Conservation (phyloP, 2,113 vertebrate genomes). For the Festucalex cinctus region DNA sequence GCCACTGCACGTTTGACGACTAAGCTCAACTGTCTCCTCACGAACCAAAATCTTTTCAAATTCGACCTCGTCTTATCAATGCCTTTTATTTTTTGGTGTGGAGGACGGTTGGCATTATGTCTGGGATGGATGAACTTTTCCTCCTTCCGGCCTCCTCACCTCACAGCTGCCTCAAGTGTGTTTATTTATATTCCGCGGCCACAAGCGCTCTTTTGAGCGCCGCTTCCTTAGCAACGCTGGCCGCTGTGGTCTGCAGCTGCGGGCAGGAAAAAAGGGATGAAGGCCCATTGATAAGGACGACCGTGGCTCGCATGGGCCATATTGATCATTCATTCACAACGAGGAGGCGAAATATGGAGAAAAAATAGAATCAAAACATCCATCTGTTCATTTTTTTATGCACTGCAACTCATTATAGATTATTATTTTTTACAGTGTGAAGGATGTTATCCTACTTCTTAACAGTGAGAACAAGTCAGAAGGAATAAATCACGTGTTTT, state of each 20-base stretch:
- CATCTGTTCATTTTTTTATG: background rate
- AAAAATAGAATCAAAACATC: background rate
- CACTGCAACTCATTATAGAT: too few relatives aligned
- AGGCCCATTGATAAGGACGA: constrained; percentile 51
- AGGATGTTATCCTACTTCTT: too few relatives aligned
- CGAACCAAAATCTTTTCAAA: background rate
- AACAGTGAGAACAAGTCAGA: too few relatives aligned
- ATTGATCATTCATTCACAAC: background rate
- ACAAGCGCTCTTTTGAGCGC: constrained; percentile 53
- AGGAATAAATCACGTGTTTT: too few relatives aligned
- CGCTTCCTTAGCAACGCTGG: constrained; percentile 63
- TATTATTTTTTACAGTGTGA: too few relatives aligned
- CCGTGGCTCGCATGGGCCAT: background rate
- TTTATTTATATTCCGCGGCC: constrained; percentile 1
- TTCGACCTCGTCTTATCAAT: background rate
- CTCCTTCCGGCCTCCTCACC: background rate
- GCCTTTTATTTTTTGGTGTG: too few relatives aligned
- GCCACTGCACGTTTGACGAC: too few relatives aligned
- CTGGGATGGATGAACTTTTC: background rate
- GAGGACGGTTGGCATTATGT: background rate
- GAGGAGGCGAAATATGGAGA: background rate
- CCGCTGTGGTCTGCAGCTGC: constrained; percentile 59
- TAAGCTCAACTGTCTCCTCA: background rate
- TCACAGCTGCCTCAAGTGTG: background rate
- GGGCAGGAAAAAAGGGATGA: constrained; percentile 35